Evolutionary conservation across 2,888 invertebrate genomes (phyloP).

Genomic region (Sesia apiformis): DNA sequence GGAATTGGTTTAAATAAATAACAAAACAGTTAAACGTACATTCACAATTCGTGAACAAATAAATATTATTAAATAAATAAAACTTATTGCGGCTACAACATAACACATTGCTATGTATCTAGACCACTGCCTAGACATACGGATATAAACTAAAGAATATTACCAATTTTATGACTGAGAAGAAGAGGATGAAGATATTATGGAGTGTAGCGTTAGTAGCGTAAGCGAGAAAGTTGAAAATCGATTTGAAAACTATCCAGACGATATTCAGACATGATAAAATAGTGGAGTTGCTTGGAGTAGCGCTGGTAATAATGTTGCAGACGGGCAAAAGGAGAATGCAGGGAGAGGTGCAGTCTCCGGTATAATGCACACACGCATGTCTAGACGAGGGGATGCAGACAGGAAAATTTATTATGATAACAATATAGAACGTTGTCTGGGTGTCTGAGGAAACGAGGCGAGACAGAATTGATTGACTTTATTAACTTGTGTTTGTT

Average conservation of each 20-base stretch:
- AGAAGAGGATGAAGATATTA: too few species aligned
- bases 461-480: too few species aligned
- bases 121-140: too few species aligned
- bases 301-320: neutral
- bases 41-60: too few species aligned
- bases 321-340: neutral
- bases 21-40: too few species aligned
- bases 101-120: too few species aligned
- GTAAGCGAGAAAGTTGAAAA: neutral
- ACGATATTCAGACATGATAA: slow-evolving; percentile 14
- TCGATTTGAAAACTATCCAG: slow-evolving; percentile 12
- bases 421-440: neutral
- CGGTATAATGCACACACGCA: slow-evolving; percentile 26
- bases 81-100: too few species aligned
- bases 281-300: neutral
- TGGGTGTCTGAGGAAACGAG: neutral
- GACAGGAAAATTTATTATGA: slow-evolving; percentile 13
- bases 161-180: too few species aligned
- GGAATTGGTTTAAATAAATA: too few species aligned
- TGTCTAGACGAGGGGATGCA: slow-evolving; percentile 35
- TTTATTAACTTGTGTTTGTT: too few species aligned
- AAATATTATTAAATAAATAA: too few species aligned
- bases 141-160: too few species aligned
- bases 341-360: slow-evolving; percentile 9
- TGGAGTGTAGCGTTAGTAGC: neutral